Evolutionary conservation across 1,140 invertebrate genomes (phyloP).

Genomic region (Rhynchophorus ferrugineus): DNA sequence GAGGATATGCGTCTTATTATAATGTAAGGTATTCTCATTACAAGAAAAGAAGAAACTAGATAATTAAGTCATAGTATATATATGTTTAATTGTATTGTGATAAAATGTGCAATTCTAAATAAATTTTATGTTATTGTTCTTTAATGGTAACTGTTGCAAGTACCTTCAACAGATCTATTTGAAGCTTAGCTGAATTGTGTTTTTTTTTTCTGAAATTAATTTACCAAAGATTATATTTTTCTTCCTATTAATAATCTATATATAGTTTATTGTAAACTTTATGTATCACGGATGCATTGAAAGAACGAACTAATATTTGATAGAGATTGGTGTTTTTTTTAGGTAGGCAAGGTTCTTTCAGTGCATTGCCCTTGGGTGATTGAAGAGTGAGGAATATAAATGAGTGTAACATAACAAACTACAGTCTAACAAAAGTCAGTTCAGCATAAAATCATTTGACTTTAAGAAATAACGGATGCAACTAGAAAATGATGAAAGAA

Average conservation of each 20-base stretch:
- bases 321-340: not conserved
- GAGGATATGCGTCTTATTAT: too few relatives aligned
- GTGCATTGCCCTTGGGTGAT: not conserved
- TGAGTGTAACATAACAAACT: not conserved
- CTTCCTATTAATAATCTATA: slow-evolving; percentile 24
- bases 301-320: not conserved
- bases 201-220: slow-evolving; percentile 6
- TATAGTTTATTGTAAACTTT: slow-evolving; percentile 6
- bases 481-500: slow-evolving; percentile 8
- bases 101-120: slow-evolving; percentile 14
- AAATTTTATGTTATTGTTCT: not conserved
- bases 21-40: too few relatives aligned
- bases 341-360: not conserved
- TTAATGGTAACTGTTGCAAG: too few relatives aligned
- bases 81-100: slow-evolving; percentile 13
- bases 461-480: not conserved
- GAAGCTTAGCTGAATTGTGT: not conserved
- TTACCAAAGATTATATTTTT: slow-evolving; percentile 34
- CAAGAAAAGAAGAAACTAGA: too few relatives aligned
- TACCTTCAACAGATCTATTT: too few relatives aligned
- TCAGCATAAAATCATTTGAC: not conserved
- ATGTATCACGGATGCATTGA: not conserved
- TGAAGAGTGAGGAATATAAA: not conserved
- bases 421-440: slow-evolving; percentile 2
- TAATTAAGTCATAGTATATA: not conserved